Conservation (phyloP, 2,797 vertebrate species). For the Chiloscyllium punctatum region DNA sequence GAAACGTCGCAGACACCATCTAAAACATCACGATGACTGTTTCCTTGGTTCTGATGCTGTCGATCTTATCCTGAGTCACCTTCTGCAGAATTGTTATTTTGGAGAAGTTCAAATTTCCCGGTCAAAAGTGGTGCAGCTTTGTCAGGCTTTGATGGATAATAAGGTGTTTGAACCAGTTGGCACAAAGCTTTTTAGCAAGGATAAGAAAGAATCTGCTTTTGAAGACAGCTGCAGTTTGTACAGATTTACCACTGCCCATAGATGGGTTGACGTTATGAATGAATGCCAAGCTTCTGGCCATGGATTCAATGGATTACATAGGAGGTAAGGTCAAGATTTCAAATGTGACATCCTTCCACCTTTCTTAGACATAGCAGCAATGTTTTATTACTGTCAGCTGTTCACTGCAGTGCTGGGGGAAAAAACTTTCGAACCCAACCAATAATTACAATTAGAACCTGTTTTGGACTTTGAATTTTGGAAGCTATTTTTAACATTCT, state of each 20-base stretch:
- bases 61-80: slow-evolving; percentile 81
- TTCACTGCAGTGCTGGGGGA: too few relatives aligned
- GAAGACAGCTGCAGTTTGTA: slow-evolving; percentile 93
- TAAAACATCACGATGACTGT: slow-evolving; percentile 85
- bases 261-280: background rate
- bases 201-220: slow-evolving; percentile 74
- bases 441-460: background rate
- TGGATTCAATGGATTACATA: slow-evolving; percentile 46
- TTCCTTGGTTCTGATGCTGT: slow-evolving; percentile 91
- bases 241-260: slow-evolving; percentile 63
- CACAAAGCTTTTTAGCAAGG: slow-evolving; percentile 79
- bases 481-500: background rate
- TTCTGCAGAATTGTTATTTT: slow-evolving; percentile 83
- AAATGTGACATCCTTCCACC: slow-evolving; percentile 19
- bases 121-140: slow-evolving; percentile 82
- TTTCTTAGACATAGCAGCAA: background rate
- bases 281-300: slow-evolving; percentile 46
- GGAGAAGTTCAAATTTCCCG: slow-evolving; percentile 80
- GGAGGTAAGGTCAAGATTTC: slow-evolving; percentile 52
- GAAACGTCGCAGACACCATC: slow-evolving; percentile 82
- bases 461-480: background rate
- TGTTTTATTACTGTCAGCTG: too few relatives aligned
- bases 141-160: slow-evolving; percentile 91
- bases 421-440: background rate
- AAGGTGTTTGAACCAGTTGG: slow-evolving; percentile 88